Percentiles rank a stretch among this genome's conserved stretches.
Conservation (phyloP, 1,140 invertebrate genomes). For the Charaxes varanes region DNA sequence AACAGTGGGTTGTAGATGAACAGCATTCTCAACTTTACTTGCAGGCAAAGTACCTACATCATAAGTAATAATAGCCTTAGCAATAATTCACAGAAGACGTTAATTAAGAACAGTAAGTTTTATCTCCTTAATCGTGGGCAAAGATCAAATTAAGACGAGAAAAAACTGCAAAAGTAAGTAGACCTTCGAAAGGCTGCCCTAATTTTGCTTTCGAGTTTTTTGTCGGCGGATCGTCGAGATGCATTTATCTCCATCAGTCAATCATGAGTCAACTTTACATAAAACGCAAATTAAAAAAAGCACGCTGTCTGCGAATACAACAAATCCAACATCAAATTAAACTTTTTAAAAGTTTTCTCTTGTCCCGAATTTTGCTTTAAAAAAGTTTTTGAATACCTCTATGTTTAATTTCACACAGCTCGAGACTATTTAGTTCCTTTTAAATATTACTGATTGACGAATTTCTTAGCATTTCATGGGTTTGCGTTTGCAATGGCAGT, state of each 20-base stretch:
- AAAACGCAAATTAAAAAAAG: constrained; percentile 7
- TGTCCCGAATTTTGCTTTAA: too few relatives aligned
- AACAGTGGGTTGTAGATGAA: too few relatives aligned
- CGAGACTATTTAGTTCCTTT: too few relatives aligned
- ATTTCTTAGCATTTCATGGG: too few relatives aligned
- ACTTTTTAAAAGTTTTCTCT: background rate
- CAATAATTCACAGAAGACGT: constrained; percentile 3
- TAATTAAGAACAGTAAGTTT: constrained; percentile 6
- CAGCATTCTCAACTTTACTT: too few relatives aligned
- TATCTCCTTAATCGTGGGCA: constrained; percentile 42
- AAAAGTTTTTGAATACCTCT: too few relatives aligned
- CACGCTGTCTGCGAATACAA: constrained; percentile 1
- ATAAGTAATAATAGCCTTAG: too few relatives aligned
- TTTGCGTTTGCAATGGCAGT: too few relatives aligned
- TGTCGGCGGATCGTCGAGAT: constrained; percentile 32
- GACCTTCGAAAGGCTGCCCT: constrained; percentile 42
- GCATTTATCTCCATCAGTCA: constrained; percentile 56
- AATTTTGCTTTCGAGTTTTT: constrained; percentile 49
- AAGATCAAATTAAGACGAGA: constrained; percentile 35
- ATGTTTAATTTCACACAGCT: too few relatives aligned
- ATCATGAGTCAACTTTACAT: constrained; percentile 32
- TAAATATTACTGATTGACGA: too few relatives aligned
- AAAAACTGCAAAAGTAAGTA: constrained; percentile 32
- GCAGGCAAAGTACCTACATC: too few relatives aligned
- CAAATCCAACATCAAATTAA: background rate